A percentile compares a stretch with the other conserved stretches of the same genome.
Evolutionary conservation across 1,140 invertebrate species (phyloP).

Genomic region (Archegozetes longisetosus): DNA sequence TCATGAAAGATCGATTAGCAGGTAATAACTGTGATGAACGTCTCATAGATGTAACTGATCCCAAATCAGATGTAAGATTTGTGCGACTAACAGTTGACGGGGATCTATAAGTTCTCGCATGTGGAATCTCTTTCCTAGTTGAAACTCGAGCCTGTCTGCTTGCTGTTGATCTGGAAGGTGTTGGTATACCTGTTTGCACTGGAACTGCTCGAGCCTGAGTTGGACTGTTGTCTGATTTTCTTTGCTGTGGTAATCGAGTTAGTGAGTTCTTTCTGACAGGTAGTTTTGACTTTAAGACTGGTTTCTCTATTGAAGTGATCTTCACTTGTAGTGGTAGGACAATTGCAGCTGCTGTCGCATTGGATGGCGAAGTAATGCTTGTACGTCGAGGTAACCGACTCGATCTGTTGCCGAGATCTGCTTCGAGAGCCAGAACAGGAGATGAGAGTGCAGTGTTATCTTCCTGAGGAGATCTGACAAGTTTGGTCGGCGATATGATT

Average conservation of each 20-base stretch:
- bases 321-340: slow-evolving; percentile 6
- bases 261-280: neutral
- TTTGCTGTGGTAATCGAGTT: neutral
- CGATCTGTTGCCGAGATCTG: neutral
- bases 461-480: neutral
- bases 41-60: slow-evolving; percentile 1
- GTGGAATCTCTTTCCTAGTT: neutral
- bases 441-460: neutral
- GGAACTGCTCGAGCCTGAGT: neutral
- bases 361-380: neutral
- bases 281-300: neutral
- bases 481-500: slow-evolving; percentile 16
- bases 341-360: slow-evolving; percentile 3
- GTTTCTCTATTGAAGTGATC: neutral
- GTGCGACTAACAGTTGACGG: slow-evolving; percentile 7
- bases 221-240: neutral
- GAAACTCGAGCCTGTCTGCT: neutral
- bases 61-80: slow-evolving; percentile 1
- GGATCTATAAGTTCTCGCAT: neutral
- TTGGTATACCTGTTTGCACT: neutral
- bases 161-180: neutral
- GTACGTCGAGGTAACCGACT: neutral
- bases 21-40: neutral
- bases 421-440: neutral
- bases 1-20: slow-evolving; percentile 9